Evolutionary conservation across 2,113 vertebrate genomes (phyloP).

Genomic region (Crotalus tigris): DNA sequence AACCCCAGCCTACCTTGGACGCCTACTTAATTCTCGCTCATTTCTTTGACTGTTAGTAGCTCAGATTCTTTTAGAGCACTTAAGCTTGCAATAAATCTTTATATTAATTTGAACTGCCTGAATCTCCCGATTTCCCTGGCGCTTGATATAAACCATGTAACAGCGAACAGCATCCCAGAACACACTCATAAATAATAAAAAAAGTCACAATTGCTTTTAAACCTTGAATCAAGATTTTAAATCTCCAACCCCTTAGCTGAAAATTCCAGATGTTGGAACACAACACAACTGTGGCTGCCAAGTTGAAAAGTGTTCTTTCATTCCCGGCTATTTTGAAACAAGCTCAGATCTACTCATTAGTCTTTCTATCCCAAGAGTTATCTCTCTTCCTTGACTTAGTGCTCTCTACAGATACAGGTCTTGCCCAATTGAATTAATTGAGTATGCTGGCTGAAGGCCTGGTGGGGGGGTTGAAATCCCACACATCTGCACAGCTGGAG

Average conservation of each 20-base stretch:
- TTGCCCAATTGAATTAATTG: background rate
- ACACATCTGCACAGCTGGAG: background rate
- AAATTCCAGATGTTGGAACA: background rate
- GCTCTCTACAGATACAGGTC: background rate
- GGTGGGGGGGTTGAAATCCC: background rate
- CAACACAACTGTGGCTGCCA: background rate
- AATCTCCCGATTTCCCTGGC: too few species aligned
- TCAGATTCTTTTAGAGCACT: too few species aligned
- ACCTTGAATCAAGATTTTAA: background rate
- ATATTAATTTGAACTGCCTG: too few species aligned
- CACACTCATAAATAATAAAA: background rate
- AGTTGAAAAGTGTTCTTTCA: background rate
- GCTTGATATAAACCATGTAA: too few species aligned
- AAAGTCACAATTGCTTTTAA: background rate
- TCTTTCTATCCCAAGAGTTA: background rate
- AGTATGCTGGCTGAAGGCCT: background rate
- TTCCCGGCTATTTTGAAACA: background rate
- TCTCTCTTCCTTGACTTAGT: background rate
- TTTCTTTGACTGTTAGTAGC: too few species aligned
- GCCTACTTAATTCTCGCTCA: too few species aligned
- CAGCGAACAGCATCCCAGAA: background rate
- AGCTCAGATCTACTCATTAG: background rate
- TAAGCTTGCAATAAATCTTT: too few species aligned
- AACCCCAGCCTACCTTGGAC: too few species aligned
- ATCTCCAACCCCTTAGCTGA: background rate